Evolutionary conservation across 2,888 invertebrate genomes (phyloP), one percentile per base, ranked within the genome.

Genomic region (Parascotia fuliginaria): DNA sequence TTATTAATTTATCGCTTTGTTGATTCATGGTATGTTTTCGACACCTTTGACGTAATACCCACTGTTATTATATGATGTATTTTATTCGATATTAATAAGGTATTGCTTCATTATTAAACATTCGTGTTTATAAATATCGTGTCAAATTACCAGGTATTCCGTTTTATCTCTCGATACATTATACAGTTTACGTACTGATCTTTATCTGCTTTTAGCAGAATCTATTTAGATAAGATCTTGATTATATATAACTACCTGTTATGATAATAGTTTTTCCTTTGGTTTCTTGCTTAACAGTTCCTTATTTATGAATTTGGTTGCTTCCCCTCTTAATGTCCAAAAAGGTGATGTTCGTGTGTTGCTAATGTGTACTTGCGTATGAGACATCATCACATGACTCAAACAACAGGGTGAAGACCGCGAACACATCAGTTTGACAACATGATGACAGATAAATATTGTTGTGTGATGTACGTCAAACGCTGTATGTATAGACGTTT

Each of bases 381-480:
- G 27, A 44, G 50, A 48, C n/a, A 57, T 46, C 27, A 54, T 65
- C 63, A 70, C 67, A 56, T 55, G 59, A 56, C 60, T 44, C 52
- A 52, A 19, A 57, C 42, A 56, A 34, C 45, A 38, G 55, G 59
- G 59, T 65, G 71, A 73, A 73, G 55, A 60, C 54, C 66, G 64
- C 53, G 49, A 47, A 46, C 52, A 56, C 58, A 54, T 59, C 42
- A 60, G 47, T 58, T 57, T 60, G 65, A 64, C 67, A 70, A 60
- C 65, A 49, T 41, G 67, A 60, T 67, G 63, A 63, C 66, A 55
- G 66, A 62, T 57, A 57, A 63, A 69, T 41, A 59, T 66, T 50
- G 46, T 53, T 52, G 53, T 65, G 44, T 56, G 52, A 75, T 75
- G 80, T 89, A 79, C 89, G 89, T 89, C 87, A 88, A 77, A 65